Base-by-base conservation (phyloP, 2,797 vertebrate genomes). In the Paratrypauchen microcephalus region DNA sequence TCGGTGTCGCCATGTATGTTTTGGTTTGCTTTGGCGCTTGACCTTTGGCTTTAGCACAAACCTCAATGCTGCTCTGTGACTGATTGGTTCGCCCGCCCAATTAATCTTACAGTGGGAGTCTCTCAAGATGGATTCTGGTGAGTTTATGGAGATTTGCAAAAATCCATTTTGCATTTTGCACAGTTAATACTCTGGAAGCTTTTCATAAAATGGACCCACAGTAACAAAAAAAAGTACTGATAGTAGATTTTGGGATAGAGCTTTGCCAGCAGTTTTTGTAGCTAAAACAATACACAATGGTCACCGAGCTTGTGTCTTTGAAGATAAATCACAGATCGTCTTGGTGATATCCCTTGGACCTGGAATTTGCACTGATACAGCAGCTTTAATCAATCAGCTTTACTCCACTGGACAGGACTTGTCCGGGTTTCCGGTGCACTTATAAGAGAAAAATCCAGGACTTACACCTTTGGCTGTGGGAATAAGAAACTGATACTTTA, bases 321-420 rank as follows among this genome's bases (percentile, higher is more conserved):
- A 79, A 78, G 75, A 81, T 60, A 68, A 70, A 84, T 69, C 36
- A 48, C 73, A 36, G 28, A 12, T 63, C 21, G 59, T 57, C 55
- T 69, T 18, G 59, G 54, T 64, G 69, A 65, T 67, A 63, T 71
- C 5, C 59, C 56, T 65, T 72, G 64, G 70, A 55, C 57, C 23
- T 65, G 28, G 59, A 66, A 68, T 81, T 77, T 76, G 62, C 65
- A 71, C 36, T 61, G 71, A 87, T 75, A 66, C 79, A 79, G 78
- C 77, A 82, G 65, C 74, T 23, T 58, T 74, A 75, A 84, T 86
- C 78, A 74, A 75, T 88, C 83, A 82, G 67, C 36, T 62, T 47
- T 62, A 52, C 64, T 18, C 24, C 63, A n/a, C 64, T 45, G 66
- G n/a, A 60, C 24, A 11, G 28, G 23, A 70, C 68, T 76, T 82